These are phyloP conservation scores for Aphelenchoides fujianensis DNA, from an alignment of 1,140 invertebrate genomes.

Conservation along the genomic window DNA sequence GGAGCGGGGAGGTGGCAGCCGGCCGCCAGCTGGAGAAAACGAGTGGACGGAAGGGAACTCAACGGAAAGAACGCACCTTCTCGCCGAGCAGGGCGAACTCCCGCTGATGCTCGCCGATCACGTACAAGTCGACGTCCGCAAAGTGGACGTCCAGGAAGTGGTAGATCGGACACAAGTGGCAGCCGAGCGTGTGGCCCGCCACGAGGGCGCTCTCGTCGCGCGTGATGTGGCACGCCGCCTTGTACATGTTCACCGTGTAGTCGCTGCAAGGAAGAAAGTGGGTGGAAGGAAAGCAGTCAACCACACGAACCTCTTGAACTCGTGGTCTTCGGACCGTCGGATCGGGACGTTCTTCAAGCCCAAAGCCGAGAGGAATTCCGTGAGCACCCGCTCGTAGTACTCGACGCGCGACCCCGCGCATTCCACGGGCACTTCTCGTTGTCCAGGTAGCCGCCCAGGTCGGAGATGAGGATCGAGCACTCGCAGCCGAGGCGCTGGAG, in stretches of 20 bases:
- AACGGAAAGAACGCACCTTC: slow-evolving; percentile 29
- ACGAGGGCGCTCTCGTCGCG: slow-evolving; percentile 92
- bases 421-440: slow-evolving; percentile 99
- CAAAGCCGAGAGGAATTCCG: slow-evolving; percentile 86
- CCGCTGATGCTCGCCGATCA: slow-evolving; percentile 38
- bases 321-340: slow-evolving; percentile 87
- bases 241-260: slow-evolving; percentile 93
- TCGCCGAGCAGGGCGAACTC: slow-evolving; percentile 25
- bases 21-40: slow-evolving; percentile 26
- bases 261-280: slow-evolving; percentile 69
- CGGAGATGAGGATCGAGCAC: slow-evolving; percentile 90
- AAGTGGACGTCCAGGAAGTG: slow-evolving; percentile 83
- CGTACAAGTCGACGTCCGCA: slow-evolving; percentile 67
- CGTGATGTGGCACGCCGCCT: slow-evolving; percentile 82
- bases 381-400: slow-evolving; percentile 90
- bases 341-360: slow-evolving; percentile 90
- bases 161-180: slow-evolving; percentile 80
- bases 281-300: no score
- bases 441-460: slow-evolving; percentile 95
- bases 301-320: slow-evolving; percentile 73
- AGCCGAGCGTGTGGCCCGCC: slow-evolving; percentile 97
- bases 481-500: slow-evolving; percentile 63
- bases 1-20: neutral
- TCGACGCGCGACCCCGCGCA: slow-evolving; percentile 76
- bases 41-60: neutral